Base-by-base conservation (phyloP, 2,797 vertebrate species). In the Mus spretus region DNA sequence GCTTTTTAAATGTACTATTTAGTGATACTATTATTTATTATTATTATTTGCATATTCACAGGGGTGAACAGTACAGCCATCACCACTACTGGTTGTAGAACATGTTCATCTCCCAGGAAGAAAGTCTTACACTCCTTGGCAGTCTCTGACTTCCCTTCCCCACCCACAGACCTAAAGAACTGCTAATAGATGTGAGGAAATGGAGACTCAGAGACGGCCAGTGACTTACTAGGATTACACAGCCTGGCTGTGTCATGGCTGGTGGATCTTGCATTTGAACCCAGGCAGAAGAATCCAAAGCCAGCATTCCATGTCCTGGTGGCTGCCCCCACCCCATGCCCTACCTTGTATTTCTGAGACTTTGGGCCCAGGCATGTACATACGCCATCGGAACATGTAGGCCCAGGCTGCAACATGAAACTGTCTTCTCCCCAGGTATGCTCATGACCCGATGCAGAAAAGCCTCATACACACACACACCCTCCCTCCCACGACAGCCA, bases 351-450 rank as follows among this genome's bases (percentile, higher is more conserved):
- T 80, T 95, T 77, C 95, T 85, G 89, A 72, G 50, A 79, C 85
- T 92, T 63, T 78, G 55, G 85, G 72, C 83, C 78, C 94, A 91
- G 93, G 77, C 90, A 0, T 93, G 95, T 93, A 90, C 34, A 10
- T 65, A n/a, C 93, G 85, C 85, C 91, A 67, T 57, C 83, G n/a
- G 19, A 28, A 91, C 91, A 81, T 2, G 82, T 6, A 95, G 78
- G 72, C 77, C 92, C 75, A 34, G 86, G 89, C 14, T 77, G 82
- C 12, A 4, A 81, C 94, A 63, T 0, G 31, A 47, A 59, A 44
- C 63, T 59, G 79, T 84, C 77, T 74, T 65, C 91, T 91, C 53
- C 44, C 82, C 53, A 72, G 81, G 89, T 47, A 53, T 15, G 4
- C 63, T 61, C 20, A 70, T 6, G 10, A 44, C 57, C 89, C 87